Percentiles rank a stretch among this genome's conserved stretches.
phyloP scores from a whole-genome alignment of 2,888 invertebrate species.

The Stegana nigrithorax region DNA sequence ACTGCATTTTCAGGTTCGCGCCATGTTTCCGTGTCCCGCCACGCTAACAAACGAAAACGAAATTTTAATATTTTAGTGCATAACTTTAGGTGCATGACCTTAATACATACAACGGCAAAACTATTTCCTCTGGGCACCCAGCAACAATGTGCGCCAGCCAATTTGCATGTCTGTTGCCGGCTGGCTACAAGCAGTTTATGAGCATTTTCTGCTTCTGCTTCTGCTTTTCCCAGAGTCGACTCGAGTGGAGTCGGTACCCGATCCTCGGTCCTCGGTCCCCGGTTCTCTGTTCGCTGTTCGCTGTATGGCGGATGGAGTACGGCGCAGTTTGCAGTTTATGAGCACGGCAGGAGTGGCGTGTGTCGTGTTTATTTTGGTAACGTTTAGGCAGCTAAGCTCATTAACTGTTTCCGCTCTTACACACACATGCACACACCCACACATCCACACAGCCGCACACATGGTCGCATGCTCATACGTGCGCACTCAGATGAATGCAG shows the following conservation, averaged over 20 bases:
- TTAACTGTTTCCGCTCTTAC: constrained; percentile 15
- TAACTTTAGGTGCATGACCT: constrained; percentile 18
- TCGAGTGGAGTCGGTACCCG: background rate
- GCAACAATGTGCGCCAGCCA: background rate
- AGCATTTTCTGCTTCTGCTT: constrained; percentile 1
- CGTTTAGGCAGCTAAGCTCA: constrained; percentile 21
- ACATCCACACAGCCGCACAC: background rate
- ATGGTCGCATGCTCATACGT: background rate
- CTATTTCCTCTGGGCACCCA: background rate
- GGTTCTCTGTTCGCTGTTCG: too few species aligned
- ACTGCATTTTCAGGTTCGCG: background rate
- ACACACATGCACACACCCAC: constrained; percentile 3
- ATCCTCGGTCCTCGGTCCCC: too few species aligned
- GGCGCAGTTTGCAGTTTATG: background rate
- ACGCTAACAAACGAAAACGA: background rate
- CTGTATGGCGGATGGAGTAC: too few species aligned
- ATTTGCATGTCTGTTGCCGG: background rate
- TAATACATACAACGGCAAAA: constrained; percentile 9
- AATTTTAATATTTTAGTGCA: constrained; percentile 12
- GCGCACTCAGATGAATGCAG: background rate
- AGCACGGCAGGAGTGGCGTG: too few species aligned
- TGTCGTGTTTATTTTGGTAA: constrained; percentile 6
- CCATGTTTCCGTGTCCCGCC: too few species aligned
- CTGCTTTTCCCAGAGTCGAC: background rate
- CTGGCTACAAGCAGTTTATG: background rate